Evolutionary conservation across 2,888 invertebrate species (phyloP).

Genomic region (Myopa tessellatipennis): DNA sequence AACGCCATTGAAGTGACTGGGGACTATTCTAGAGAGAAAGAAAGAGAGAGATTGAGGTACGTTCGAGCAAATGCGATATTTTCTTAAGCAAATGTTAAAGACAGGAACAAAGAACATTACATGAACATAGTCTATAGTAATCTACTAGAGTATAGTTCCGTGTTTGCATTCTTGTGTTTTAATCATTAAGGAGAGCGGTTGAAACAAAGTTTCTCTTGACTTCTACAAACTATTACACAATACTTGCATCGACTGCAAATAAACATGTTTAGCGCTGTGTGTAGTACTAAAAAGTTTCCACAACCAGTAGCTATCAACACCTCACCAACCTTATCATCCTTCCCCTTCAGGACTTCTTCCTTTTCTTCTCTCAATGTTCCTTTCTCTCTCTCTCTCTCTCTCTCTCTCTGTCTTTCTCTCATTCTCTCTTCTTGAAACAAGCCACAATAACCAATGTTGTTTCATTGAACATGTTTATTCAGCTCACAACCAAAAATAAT

Average conservation of each 20-base stretch:
- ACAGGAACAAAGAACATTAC: no score
- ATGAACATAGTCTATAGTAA: no score
- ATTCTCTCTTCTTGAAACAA: background rate
- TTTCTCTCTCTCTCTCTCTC: background rate
- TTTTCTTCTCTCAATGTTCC: background rate
- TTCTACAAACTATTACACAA: slow-evolving; percentile 1
- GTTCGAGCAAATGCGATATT: no score
- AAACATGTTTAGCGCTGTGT: slow-evolving; percentile 1
- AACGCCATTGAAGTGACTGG: no score
- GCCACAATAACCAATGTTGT: background rate
- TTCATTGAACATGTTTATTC: background rate
- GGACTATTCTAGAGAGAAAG: no score
- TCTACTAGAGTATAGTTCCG: background rate
- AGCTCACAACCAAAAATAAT: background rate
- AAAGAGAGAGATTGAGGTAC: no score
- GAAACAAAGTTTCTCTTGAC: slow-evolving; percentile 9
- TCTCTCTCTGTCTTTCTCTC: background rate
- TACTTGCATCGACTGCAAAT: background rate
- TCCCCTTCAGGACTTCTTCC: background rate
- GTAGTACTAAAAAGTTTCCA: background rate
- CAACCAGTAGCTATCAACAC: background rate
- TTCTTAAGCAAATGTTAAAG: no score
- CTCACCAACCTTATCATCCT: background rate
- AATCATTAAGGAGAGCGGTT: background rate
- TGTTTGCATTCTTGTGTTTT: background rate